These are phyloP conservation scores for Amphipyra berbera DNA, from an alignment of 2,888 invertebrate species.

Conservation along the genomic window DNA sequence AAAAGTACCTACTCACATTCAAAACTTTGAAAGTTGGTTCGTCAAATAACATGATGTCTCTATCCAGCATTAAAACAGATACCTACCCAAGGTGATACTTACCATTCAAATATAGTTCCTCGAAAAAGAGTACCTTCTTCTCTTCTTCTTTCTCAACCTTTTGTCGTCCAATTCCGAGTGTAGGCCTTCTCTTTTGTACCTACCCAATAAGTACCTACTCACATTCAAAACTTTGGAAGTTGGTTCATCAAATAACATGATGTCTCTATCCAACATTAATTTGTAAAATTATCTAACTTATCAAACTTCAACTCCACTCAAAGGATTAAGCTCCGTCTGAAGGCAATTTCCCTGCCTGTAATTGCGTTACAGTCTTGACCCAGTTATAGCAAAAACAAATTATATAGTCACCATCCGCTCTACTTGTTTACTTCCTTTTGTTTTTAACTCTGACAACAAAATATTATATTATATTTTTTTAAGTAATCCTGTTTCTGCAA, in stretches of 20 bases:
- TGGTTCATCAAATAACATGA: no score
- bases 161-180: no score
- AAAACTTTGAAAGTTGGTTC: no score
- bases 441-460: conserved; percentile 8
- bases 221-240: no score
- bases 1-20: no score
- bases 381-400: conserved; percentile 49
- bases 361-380: conserved; percentile 54
- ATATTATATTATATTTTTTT: conserved; percentile 1
- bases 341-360: conserved; percentile 51
- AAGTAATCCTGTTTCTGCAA: background rate
- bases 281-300: conserved; percentile 33
- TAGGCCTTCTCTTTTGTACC: no score
- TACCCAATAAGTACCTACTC: no score
- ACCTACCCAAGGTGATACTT: no score
- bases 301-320: conserved; percentile 43
- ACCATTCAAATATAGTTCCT: no score
- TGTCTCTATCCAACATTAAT: conserved; percentile 2
- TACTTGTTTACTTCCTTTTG: conserved; percentile 14
- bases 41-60: no score
- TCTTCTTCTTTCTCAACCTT: no score
- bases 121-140: no score
- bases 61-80: conserved; percentile 4
- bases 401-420: conserved; percentile 30
- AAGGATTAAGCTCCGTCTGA: conserved; percentile 45